A percentile compares a stretch with the other conserved stretches of the same genome.
Conservation (phyloP, 1,140 invertebrate species). For the Pseudomyrmex concolor region DNA sequence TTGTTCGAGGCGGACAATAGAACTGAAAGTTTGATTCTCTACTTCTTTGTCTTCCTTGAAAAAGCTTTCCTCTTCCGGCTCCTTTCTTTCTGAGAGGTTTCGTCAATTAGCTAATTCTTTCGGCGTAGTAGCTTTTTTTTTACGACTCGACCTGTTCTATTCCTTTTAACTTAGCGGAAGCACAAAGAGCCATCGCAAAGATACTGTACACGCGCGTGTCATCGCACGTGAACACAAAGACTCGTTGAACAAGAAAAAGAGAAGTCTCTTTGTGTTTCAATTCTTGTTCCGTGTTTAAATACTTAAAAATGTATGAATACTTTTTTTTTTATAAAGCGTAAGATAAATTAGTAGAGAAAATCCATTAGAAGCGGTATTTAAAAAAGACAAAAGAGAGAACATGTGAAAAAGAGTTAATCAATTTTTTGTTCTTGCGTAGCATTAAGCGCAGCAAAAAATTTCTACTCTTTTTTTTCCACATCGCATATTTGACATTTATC, state of each 20-base stretch:
- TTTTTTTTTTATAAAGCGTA: background rate
- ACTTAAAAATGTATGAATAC: background rate
- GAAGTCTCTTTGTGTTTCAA: background rate
- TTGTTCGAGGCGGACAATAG: constrained; percentile 64
- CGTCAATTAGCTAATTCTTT: constrained; percentile 79
- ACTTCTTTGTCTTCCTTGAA: constrained; percentile 62
- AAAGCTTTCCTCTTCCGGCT: constrained; percentile 43
- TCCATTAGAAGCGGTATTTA: no score
- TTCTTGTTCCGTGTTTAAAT: background rate
- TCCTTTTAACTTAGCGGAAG: constrained; percentile 57
- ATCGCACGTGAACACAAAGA: background rate
- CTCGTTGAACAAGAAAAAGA: background rate
- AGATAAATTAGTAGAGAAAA: background rate
- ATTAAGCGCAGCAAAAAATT: no score
- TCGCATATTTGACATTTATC: background rate
- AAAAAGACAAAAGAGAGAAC: no score
- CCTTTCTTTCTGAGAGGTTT: constrained; percentile 63
- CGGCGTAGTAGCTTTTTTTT: constrained; percentile 45
- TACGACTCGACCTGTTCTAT: constrained; percentile 66
- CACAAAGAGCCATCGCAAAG: constrained; percentile 30
- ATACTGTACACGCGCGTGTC: constrained; percentile 39
- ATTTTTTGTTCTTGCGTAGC: no score
- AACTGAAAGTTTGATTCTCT: constrained; percentile 61
- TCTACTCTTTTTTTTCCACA: background rate
- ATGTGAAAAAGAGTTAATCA: background rate